phyloP scores from a whole-genome alignment of 1,140 invertebrate genomes.

The Bombus soroeensis region DNA sequence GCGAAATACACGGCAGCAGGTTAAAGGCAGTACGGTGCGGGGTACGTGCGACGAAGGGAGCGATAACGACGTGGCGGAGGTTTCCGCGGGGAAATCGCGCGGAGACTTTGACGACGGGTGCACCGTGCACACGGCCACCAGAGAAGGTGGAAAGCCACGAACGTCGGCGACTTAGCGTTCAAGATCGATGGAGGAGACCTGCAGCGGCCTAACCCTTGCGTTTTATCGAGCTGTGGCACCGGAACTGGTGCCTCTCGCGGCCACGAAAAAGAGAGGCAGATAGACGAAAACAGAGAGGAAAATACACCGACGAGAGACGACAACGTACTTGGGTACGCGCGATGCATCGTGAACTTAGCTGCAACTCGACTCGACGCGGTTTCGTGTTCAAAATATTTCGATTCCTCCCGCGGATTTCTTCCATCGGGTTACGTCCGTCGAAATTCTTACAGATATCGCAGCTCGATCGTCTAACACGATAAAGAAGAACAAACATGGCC shows the following conservation, averaged over 20 bases:
- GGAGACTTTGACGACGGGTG: slow-evolving; percentile 50
- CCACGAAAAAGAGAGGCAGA: slow-evolving; percentile 33
- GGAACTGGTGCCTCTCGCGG: slow-evolving; percentile 11
- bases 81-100: slow-evolving; percentile 33
- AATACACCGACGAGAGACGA: neutral
- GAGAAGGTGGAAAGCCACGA: slow-evolving; percentile 2
- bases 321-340: neutral
- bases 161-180: slow-evolving; percentile 22
- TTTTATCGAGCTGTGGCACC: slow-evolving; percentile 56
- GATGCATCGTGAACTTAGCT: neutral
- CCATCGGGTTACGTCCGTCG: no score
- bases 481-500: neutral
- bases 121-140: neutral
- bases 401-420: neutral
- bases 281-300: neutral
- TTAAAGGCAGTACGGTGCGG: neutral
- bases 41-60: neutral
- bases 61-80: slow-evolving; percentile 23
- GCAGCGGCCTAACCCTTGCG: slow-evolving; percentile 57
- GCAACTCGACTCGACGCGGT: neutral
- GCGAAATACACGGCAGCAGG: neutral
- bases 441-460: neutral
- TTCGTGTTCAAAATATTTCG: slow-evolving; percentile 1
- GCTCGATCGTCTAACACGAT: neutral
- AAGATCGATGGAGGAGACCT: slow-evolving; percentile 53